Evolutionary conservation across 2,888 invertebrate genomes (phyloP), one percentile per base, ranked within the genome.

Genomic region (Athrips mouffetella): DNA sequence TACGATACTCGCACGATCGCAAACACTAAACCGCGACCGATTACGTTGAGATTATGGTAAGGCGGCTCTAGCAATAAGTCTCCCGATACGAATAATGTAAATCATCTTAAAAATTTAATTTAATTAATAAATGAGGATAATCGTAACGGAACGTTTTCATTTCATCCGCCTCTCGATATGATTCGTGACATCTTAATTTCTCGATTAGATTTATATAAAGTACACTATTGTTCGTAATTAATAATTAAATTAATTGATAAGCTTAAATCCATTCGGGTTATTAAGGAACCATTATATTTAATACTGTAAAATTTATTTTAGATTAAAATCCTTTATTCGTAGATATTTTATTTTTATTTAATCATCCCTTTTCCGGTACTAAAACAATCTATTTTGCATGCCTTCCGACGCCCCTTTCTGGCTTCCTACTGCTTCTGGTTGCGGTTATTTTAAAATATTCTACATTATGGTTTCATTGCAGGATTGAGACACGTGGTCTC

Each of bases 111-210:
- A n/a, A n/a, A n/a, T n/a, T 54, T 66, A 69, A 66, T 63, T 65
- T 62, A 78, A 73, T 76, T 76, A 77, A 75, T 76, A 75, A 76
- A 78, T 62, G 66, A 67, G 62, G 57, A 69, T 68, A 61, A 66
- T 63, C 65, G 58, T 58, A 54, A 66, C 67, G 70, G 64, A 66
- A 67, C 68, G 71, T 62, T 76, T 78, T 73, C 61, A 74, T 77
- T 70, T 60, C 49, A 65, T 67, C 76, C 59, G 64, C 62, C 56
- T 59, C 59, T 35, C 42, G 30, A 45, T 48, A 44, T 47, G 20
- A n/a, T 37, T 35, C 46, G 45, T 35, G 50, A 58, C 50, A 54
- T 55, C 51, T 3, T 11, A 13, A 11, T 45, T 23, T 4, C 40
- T 42, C 25, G 48, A 56, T 53, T 52, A 58, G 51, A 52, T 55